Base-by-base conservation (phyloP, 2,888 invertebrate species). In the Drosophila diplacantha region DNA sequence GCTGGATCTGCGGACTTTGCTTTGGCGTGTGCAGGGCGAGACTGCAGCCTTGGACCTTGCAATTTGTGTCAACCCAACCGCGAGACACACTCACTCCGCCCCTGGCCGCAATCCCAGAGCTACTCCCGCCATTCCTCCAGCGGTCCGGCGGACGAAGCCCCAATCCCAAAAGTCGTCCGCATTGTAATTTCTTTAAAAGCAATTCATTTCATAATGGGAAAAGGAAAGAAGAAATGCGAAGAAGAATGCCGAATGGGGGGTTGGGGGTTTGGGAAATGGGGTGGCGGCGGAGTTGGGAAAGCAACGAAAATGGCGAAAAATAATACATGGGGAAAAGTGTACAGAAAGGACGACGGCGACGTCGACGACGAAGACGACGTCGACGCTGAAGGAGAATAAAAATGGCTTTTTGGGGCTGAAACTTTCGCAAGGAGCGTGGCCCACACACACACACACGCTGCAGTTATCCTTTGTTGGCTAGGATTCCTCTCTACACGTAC, bases 101-200 rank as follows among this genome's bases (percentile, higher is more conserved):
- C 20, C 26, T 39, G 46, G 31, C 47, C 62, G 38, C 47, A 51
- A 34, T 32, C 65, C 47, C 38, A 22, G 37, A n/a, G 34, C 61
- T 26, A 20, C 60, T 43, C 35, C 58, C 56, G n/a, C n/a, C 24
- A 18, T 18, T 31, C 43, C 58, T 5, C 44, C 31, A 12, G 16
- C 37, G 22, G 24, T n/a, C 35, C 56, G 20, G 56, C 22, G 5
- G 37, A 37, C 55, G 56, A 24, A 38, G 34, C 51, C 66, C 52
- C 52, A 66, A 59, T 59, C 67, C 67, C 68, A 74, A 61, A 61
- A 61, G 60, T 60, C 60, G 60, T 60, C 74, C 80, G 81, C 81
- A 82, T 80, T 81, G 83, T 83, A 84, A 84, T 84, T 84, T 85
- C 81, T 84, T 74, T 85, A 84, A 84, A 84, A 85, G 83, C 83